These are phyloP conservation scores for Sycophila texana DNA, from an alignment of 2,888 invertebrate species.

Conservation along the genomic window DNA sequence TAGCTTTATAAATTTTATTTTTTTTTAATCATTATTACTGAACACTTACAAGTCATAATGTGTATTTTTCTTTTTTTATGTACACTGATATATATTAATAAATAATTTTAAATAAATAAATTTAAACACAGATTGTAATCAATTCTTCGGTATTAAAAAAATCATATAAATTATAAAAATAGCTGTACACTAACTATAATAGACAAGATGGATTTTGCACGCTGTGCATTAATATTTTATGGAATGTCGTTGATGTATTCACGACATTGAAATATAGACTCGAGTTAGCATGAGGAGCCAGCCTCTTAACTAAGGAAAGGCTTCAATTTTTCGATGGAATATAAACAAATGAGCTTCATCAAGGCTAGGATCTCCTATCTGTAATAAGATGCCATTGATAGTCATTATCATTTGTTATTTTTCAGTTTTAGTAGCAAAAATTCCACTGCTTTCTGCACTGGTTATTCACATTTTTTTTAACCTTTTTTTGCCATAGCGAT, in stretches of 20 bases:
- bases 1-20: conserved; percentile 6
- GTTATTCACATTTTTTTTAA: conserved; percentile 46
- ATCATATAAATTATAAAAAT: conserved; percentile 41
- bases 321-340: conserved; percentile 32
- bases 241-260: conserved; percentile 38
- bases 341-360: conserved; percentile 35
- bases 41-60: conserved; percentile 13
- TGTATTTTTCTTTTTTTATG: conserved; percentile 19
- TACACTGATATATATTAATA: conserved; percentile 20
- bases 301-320: conserved; percentile 42
- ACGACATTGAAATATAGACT: conserved; percentile 30
- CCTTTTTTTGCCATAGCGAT: conserved; percentile 82
- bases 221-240: conserved; percentile 31
- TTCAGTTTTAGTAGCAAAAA: conserved; percentile 17
- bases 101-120: conserved; percentile 11
- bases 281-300: conserved; percentile 45
- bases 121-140: conserved; percentile 19
- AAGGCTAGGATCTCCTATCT: conserved; percentile 48
- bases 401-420: conserved; percentile 36
- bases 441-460: conserved; percentile 20
- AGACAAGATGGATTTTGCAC: conserved; percentile 34
- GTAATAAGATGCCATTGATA: conserved; percentile 46
- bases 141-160: neutral
- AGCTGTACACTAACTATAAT: conserved; percentile 42
- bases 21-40: neutral